These are phyloP conservation scores for Chaitophorus viminalis DNA, from an alignment of 2,888 invertebrate species.

Conservation along the genomic window DNA sequence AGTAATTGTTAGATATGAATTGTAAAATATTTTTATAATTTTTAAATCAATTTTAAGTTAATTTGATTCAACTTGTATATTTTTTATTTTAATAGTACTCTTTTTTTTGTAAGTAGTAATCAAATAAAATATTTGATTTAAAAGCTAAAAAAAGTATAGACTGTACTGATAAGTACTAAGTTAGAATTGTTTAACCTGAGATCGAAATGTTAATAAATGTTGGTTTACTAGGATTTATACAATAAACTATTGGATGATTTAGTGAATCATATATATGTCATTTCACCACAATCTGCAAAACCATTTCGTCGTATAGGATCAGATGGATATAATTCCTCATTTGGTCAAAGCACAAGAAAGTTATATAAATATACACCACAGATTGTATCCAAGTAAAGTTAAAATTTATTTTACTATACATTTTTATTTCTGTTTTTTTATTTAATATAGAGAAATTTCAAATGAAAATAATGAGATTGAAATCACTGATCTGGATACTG, in stretches of 20 bases:
- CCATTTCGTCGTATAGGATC: slow-evolving; percentile 53
- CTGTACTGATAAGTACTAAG: neutral
- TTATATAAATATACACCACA: slow-evolving; percentile 42
- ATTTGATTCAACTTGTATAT: too few species aligned
- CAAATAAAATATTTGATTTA: neutral
- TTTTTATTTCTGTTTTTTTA: neutral
- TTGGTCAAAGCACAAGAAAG: slow-evolving; percentile 51
- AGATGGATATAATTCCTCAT: slow-evolving; percentile 52
- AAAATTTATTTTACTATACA: neutral
- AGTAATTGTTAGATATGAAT: too few species aligned
- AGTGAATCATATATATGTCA: slow-evolving; percentile 77
- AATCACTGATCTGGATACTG: slow-evolving; percentile 74
- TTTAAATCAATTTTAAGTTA: neutral
- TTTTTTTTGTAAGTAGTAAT: neutral
- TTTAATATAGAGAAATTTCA: slow-evolving; percentile 67
- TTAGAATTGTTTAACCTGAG: neutral
- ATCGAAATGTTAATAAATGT: slow-evolving; percentile 39
- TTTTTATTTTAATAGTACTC: too few species aligned
- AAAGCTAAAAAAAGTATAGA: neutral
- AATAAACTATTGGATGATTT: slow-evolving; percentile 77
- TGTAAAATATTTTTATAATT: neutral
- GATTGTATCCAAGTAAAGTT: slow-evolving; percentile 25
- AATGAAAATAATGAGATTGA: slow-evolving; percentile 67
- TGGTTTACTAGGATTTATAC: slow-evolving; percentile 73
- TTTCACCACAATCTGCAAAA: slow-evolving; percentile 69